Conservation (phyloP, 2,113 vertebrate species). For the Garra rufa region DNA sequence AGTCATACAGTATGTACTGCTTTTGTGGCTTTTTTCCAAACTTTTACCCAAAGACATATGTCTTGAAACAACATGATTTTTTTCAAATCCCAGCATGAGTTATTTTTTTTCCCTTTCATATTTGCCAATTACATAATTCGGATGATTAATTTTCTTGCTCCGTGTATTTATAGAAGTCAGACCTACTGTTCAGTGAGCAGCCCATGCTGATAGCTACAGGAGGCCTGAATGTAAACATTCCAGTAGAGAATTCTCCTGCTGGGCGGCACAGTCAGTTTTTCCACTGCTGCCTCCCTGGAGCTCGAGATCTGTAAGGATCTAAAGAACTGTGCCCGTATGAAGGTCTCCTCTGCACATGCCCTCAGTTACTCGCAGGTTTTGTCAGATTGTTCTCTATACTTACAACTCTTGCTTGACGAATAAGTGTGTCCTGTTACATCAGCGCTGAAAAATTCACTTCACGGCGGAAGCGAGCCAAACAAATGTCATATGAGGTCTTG, state of each 20-base stretch:
- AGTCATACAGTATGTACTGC: background rate
- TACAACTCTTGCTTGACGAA: background rate
- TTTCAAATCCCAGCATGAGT: background rate
- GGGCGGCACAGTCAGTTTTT: slow-evolving; percentile 57
- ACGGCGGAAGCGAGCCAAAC: background rate
- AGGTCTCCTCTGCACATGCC: background rate
- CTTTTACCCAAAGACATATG: background rate
- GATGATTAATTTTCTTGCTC: background rate
- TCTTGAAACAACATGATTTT: background rate
- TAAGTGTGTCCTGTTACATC: slow-evolving; percentile 3
- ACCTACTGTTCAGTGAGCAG: slow-evolving; percentile 5
- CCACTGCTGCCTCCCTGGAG: slow-evolving; percentile 47
- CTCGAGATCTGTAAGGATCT: slow-evolving; percentile 40
- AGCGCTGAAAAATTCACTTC: background rate
- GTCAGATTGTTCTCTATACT: background rate
- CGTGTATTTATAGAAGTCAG: background rate
- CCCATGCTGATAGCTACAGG: background rate
- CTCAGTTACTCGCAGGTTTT: background rate
- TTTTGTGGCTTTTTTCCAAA: background rate
- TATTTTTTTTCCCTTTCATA: background rate
- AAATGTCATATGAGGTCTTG: background rate
- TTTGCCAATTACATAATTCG: background rate
- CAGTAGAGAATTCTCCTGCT: slow-evolving; percentile 6
- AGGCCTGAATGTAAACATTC: slow-evolving; percentile 36
- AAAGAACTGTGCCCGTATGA: background rate